Conservation (phyloP, 2,113 vertebrate genomes). For the Poecilia latipinna region DNA sequence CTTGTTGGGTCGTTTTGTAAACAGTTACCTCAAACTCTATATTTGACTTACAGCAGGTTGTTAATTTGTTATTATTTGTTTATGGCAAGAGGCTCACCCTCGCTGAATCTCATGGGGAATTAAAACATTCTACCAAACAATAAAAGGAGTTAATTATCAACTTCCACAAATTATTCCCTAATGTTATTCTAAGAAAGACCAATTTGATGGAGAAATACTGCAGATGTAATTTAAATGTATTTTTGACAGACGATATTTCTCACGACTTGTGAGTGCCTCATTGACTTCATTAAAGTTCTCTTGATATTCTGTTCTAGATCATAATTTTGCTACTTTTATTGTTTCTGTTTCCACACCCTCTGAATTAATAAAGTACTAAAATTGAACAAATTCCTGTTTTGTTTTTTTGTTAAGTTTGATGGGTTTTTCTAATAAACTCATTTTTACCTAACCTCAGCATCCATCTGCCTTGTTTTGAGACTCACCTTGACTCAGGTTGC, state of each 20-base stretch:
- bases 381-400: slow-evolving; percentile 13
- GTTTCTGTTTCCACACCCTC: not conserved
- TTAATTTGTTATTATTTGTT: slow-evolving; percentile 19
- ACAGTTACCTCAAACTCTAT: too few relatives aligned
- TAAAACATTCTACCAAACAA: slow-evolving; percentile 21
- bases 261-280: not conserved
- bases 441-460: slow-evolving; percentile 48
- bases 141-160: slow-evolving; percentile 35
- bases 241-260: not conserved
- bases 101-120: slow-evolving; percentile 20
- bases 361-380: not conserved
- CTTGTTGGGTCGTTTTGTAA: too few relatives aligned
- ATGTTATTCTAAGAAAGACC: not conserved
- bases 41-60: slow-evolving; percentile 12
- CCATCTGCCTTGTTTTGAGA: slow-evolving; percentile 69
- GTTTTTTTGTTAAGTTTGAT: slow-evolving; percentile 9
- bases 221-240: slow-evolving; percentile 6
- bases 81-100: slow-evolving; percentile 16
- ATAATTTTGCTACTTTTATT: not conserved
- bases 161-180: not conserved
- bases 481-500: slow-evolving; percentile 79
- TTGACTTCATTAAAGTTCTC: not conserved
- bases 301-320: not conserved
- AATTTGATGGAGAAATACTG: slow-evolving; percentile 8
- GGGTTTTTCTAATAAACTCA: slow-evolving; percentile 29